Evolutionary conservation across 2,888 invertebrate species (phyloP), one percentile per base, ranked within the genome.

Genomic region (Polia nebulosa): DNA sequence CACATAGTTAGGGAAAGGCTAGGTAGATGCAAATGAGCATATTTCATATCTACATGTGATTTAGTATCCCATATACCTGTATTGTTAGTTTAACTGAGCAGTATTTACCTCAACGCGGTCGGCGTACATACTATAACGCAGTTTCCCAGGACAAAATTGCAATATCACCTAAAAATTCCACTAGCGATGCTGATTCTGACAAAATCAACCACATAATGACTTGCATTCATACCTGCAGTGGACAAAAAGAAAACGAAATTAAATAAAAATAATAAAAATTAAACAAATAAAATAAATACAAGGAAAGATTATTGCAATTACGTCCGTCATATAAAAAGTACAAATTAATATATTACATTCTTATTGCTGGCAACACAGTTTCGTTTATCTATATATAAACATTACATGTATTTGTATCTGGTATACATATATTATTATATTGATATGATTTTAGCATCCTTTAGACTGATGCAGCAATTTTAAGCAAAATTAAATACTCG

Each of bases 211-310:
- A 94, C 95, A 95, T 82, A 95, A 92, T 75, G 95, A 92, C 86
- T 89, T 93, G 93, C 95, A 95, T 87, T 95, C 95, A 93, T 95
- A 95, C 95, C 95, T 95, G 94, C 81, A 87, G 88, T 82, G 81
- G 81, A 88, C 88, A 89, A 85, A 90, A 90, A 86, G 77, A 87
- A 80, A 81, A 80, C 45, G 72, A 84, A 85, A 82, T 79, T 80
- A 83, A 82, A 82, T 72, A 76, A 67, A 81, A 81, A 67, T 65
- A 63, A 51, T 49, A 9, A 49, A 51, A 29, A 64, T 60, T 77
- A 63, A 77, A 64, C 60, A 55, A 70, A 76, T 63, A 70, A 58
- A 67, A 49, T 56, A 71, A 58, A 58, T 74, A 67, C 73, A 61
- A 57, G 9, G 17, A 52, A 60, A 79, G 51, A 60, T 70, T 81